A percentile compares a stretch with the other conserved stretches of the same genome.
phyloP scores from a whole-genome alignment of 2,113 vertebrate genomes.

The Danionella cerebrum region DNA sequence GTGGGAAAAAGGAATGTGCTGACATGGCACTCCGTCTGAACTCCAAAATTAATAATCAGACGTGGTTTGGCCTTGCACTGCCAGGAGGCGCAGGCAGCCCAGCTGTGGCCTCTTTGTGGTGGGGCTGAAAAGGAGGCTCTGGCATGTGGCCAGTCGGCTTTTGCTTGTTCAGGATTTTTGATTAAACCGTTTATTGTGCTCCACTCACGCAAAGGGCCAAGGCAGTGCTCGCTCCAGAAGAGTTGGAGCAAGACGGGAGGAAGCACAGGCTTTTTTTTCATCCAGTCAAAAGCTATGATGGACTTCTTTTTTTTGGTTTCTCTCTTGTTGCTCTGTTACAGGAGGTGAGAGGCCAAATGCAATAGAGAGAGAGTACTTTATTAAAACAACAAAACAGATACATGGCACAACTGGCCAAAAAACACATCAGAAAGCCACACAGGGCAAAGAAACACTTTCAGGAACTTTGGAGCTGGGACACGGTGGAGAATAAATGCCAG shows the following conservation, averaged over 20 bases:
- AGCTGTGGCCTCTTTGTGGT: slow-evolving; percentile 44
- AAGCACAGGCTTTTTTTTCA: background rate
- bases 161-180: slow-evolving; percentile 71
- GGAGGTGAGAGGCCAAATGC: too few relatives aligned
- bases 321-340: background rate
- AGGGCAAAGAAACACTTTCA: too few relatives aligned
- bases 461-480: too few relatives aligned
- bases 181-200: slow-evolving; percentile 70
- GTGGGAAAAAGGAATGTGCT: slow-evolving; percentile 61
- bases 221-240: slow-evolving; percentile 41
- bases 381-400: too few relatives aligned
- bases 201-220: slow-evolving; percentile 62
- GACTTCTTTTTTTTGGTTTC: background rate
- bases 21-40: slow-evolving; percentile 61
- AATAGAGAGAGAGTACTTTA: too few relatives aligned
- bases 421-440: too few relatives aligned
- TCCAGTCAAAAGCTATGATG: background rate
- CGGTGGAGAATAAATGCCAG: too few relatives aligned
- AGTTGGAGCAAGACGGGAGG: slow-evolving; percentile 3
- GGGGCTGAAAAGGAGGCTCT: slow-evolving; percentile 49
- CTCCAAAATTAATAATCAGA: slow-evolving; percentile 69
- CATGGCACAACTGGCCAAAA: too few relatives aligned
- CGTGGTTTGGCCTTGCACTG: slow-evolving; percentile 55
- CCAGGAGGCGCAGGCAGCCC: slow-evolving; percentile 60
- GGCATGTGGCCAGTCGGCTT: slow-evolving; percentile 57